These are phyloP conservation scores for Balaenoptera acutorostrata DNA, from an alignment of 2,113 vertebrate genomes.

Conservation along the genomic window DNA sequence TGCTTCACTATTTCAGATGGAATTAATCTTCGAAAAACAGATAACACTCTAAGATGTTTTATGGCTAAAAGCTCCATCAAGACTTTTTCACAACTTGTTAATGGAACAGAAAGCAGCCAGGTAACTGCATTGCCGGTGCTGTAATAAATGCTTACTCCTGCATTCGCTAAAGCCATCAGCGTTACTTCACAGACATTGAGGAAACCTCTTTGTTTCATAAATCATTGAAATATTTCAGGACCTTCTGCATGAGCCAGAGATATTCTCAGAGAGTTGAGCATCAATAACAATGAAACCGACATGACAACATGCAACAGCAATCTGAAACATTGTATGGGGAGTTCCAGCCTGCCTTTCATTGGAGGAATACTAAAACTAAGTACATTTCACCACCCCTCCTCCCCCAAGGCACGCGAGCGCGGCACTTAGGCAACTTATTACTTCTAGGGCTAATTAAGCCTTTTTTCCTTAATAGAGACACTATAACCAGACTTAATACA, in stretches of 20 bases:
- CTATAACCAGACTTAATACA: slow-evolving; percentile 13
- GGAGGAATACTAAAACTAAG: slow-evolving; percentile 78
- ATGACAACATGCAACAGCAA: slow-evolving; percentile 76
- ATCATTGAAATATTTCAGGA: slow-evolving; percentile 79
- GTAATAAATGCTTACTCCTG: slow-evolving; percentile 73
- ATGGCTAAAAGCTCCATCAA: slow-evolving; percentile 78
- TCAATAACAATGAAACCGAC: slow-evolving; percentile 82
- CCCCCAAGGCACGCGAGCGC: not conserved
- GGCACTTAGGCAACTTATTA: slow-evolving; percentile 66
- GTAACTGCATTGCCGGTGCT: slow-evolving; percentile 73
- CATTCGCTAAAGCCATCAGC: slow-evolving; percentile 68
- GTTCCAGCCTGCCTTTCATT: slow-evolving; percentile 73
- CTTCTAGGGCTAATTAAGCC: slow-evolving; percentile 70
- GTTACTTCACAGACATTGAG: slow-evolving; percentile 72
- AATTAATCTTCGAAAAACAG: slow-evolving; percentile 77
- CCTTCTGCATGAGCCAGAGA: slow-evolving; percentile 78
- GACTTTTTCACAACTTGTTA: slow-evolving; percentile 77
- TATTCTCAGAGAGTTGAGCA: slow-evolving; percentile 80
- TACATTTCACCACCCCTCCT: slow-evolving; percentile 55
- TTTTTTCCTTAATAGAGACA: slow-evolving; percentile 76
- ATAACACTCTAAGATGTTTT: slow-evolving; percentile 76
- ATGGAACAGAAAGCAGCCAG: slow-evolving; percentile 77
- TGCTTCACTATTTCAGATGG: slow-evolving; percentile 68
- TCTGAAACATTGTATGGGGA: slow-evolving; percentile 69
- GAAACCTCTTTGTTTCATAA: slow-evolving; percentile 81